Base-by-base conservation (phyloP, 2,113 vertebrate species). In the Fukomys damarensis region DNA sequence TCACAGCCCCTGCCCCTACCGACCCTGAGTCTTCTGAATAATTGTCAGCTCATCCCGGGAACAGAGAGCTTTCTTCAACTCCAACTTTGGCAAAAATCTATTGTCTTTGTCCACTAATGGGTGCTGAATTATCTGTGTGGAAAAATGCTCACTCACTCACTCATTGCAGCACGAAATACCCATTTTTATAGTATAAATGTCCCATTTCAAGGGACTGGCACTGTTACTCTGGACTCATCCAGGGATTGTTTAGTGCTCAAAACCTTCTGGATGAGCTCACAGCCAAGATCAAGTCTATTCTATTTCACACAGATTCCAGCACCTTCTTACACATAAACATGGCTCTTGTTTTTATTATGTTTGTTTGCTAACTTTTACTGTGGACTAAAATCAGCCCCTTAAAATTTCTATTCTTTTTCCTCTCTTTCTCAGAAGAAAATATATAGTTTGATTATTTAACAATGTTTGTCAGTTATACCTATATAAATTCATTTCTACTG, bases 181-280 rank as follows among this genome's bases (percentile, higher is more conserved):
- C 7, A 20, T 9, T 11, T 83, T 30, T 88, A 0, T 12, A 58
- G 20, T 0, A 0, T n/a, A 77, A 52, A 5, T 30, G 3, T 0
- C 72, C 19, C 49, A 76, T 80, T 92, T 63, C 20, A 46, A 59
- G 46, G 49, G 2, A 7, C 32, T 49, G 28, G 16, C 22, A 1
- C 22, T 41, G 93, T 83, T 58, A 52, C 66, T 72, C 35, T 54
- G 28, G 8, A 54, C n/a, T n/a, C n/a, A n/a, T 52, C 28, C 11
- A 35, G 35, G 5, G 43, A 30, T 2, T 35, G 10, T 19, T 80
- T 5, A 28, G 22, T 41, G 16, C 8, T 43, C 52, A 76, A n/a
- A 68, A 77, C 5, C 3, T 24, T 93, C 43, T 61, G 3, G 16
- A 32, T 49, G 28, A 58, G 46, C 22, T 59, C 41, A 52, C 0